These are phyloP conservation scores for Aphodius granarius DNA, from an alignment of 2,888 invertebrate species.

Conservation along the genomic window DNA sequence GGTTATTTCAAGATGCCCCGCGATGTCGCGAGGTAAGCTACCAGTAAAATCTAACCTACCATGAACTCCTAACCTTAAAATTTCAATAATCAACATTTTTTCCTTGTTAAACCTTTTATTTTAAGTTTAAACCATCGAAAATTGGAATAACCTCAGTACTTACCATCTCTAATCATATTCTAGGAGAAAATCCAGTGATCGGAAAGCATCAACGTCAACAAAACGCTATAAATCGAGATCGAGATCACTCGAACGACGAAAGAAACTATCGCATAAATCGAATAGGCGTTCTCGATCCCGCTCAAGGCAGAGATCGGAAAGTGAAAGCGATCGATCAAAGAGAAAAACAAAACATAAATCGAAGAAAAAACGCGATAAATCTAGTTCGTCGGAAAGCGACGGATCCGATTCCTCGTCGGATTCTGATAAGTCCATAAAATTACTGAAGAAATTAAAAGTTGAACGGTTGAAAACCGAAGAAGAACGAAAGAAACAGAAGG, in stretches of 20 bases:
- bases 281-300: slow-evolving; percentile 3
- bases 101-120: no score
- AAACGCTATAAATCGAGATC: slow-evolving; percentile 8
- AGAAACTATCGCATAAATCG: not conserved
- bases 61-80: no score
- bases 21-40: no score
- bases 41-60: no score
- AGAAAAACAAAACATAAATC: slow-evolving; percentile 1
- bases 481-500: slow-evolving; percentile 70
- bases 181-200: not conserved
- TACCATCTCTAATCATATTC: not conserved
- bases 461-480: slow-evolving; percentile 68
- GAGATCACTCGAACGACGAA: slow-evolving; percentile 3
- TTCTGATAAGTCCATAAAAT: slow-evolving; percentile 62
- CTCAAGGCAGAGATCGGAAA: not conserved
- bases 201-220: not conserved
- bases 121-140: no score
- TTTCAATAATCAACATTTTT: no score
- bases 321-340: not conserved
- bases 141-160: not conserved
- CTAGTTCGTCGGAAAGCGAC: slow-evolving; percentile 6
- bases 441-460: slow-evolving; percentile 73
- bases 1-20: no score
- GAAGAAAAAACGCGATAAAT: slow-evolving; percentile 2
- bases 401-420: slow-evolving; percentile 21